A percentile compares a stretch with the other conserved stretches of the same genome.
phyloP scores from a whole-genome alignment of 2,888 invertebrate species.

The Notodonta ziczac region DNA sequence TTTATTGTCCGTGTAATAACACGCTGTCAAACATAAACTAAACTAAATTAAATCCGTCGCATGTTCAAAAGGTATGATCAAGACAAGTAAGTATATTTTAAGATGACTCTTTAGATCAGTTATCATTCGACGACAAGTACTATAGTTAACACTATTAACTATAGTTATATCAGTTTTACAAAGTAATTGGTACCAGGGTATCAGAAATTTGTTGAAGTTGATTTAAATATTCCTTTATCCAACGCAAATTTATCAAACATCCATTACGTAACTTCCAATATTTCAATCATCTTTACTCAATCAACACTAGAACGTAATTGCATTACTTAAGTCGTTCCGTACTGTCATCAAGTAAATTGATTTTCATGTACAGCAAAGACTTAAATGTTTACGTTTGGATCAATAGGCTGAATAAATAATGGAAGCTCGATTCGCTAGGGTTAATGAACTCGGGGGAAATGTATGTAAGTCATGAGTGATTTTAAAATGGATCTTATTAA shows the following conservation, averaged over 20 bases:
- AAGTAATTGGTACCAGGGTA: too few relatives aligned
- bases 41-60: too few relatives aligned
- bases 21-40: too few relatives aligned
- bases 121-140: too few relatives aligned
- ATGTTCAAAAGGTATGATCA: too few relatives aligned
- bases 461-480: too few relatives aligned
- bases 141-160: too few relatives aligned
- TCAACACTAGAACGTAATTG: neutral
- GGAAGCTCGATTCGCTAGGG: neutral
- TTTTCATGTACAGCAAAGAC: neutral
- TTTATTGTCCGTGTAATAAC: too few relatives aligned
- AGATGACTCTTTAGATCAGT: too few relatives aligned
- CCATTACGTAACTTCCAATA: neutral
- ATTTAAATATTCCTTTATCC: neutral
- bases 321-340: neutral
- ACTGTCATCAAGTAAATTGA: neutral
- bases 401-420: constrained; percentile 2
- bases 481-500: too few relatives aligned
- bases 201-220: neutral
- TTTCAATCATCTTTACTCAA: neutral
- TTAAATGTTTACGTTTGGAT: neutral
- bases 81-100: too few relatives aligned
- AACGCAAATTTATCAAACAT: neutral
- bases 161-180: too few relatives aligned
- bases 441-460: neutral